A percentile compares a stretch with the other conserved stretches of the same genome.
These are phyloP conservation scores for Tethya wilhelma DNA, from an alignment of 37 sponge, comb jelly and placozoan species.

Conservation along the genomic window DNA sequence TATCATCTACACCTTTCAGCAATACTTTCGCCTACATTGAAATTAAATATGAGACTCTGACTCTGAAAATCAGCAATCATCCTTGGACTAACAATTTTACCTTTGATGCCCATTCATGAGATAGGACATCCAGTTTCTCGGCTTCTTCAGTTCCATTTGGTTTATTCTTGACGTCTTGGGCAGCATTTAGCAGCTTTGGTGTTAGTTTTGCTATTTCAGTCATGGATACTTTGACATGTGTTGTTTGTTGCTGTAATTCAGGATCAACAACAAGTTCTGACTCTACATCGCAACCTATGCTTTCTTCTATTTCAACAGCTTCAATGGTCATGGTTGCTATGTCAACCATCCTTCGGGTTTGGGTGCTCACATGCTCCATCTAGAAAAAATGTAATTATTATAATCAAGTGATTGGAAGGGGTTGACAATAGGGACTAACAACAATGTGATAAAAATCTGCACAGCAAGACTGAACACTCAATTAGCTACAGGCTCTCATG, in stretches of 20 bases:
- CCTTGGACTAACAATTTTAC: slow-evolving; percentile 15
- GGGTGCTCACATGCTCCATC: slow-evolving; percentile 66
- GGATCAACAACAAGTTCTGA: slow-evolving; percentile 9
- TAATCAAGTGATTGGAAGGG: too few species aligned
- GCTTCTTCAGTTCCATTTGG: not conserved
- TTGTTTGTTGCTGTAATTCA: slow-evolving; percentile 47
- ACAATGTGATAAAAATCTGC: not conserved
- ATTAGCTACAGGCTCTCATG: too few species aligned
- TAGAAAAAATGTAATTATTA: slow-evolving; percentile 6
- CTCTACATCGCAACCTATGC: slow-evolving; percentile 45
- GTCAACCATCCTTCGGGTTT: slow-evolving; percentile 62
- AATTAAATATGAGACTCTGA: not conserved
- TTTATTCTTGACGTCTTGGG: slow-evolving; percentile 26
- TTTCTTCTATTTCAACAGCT: slow-evolving; percentile 58
- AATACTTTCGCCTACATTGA: slow-evolving; percentile 54
- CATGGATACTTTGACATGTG: slow-evolving; percentile 41
- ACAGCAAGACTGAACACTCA: too few species aligned
- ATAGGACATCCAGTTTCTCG: slow-evolving; percentile 58
- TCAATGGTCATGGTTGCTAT: slow-evolving; percentile 63
- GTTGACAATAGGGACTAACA: not conserved
- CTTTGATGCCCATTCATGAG: slow-evolving; percentile 89
- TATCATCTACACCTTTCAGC: slow-evolving; percentile 64
- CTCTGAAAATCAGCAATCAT: not conserved
- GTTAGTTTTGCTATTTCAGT: slow-evolving; percentile 61
- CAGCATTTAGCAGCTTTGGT: slow-evolving; percentile 64